phyloP scores from a whole-genome alignment of 1,140 invertebrate species.

The Caenorhabditis remanei region DNA sequence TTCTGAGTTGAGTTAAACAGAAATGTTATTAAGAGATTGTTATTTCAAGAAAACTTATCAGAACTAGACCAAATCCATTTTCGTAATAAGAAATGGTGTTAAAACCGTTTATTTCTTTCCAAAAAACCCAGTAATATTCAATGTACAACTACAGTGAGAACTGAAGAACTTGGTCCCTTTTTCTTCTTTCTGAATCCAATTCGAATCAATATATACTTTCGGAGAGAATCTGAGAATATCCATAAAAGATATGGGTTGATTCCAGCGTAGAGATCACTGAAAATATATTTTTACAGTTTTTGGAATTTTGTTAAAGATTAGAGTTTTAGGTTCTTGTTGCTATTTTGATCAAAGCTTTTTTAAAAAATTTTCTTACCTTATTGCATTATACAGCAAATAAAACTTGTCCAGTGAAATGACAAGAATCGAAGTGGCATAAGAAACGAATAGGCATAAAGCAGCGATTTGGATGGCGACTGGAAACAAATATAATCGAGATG shows the following conservation, averaged over 20 bases:
- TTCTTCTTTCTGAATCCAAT: neutral
- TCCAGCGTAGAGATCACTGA: conserved; percentile 47
- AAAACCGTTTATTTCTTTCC: neutral
- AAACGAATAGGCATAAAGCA: conserved; percentile 24
- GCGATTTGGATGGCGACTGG: conserved; percentile 49
- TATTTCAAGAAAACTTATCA: neutral
- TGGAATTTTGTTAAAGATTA: no score
- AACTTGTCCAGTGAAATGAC: conserved; percentile 45
- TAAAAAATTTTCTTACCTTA: conserved; percentile 5
- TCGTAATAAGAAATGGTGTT: no score
- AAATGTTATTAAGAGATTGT: neutral
- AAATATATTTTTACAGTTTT: neutral
- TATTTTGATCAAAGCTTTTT: neutral
- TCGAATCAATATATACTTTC: conserved; percentile 21
- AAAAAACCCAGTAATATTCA: neutral
- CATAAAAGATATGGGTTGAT: conserved; percentile 54
- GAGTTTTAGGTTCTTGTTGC: no score
- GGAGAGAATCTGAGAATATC: conserved; percentile 34
- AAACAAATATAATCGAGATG: neutral
- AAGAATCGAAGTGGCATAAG: neutral
- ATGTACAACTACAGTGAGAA: neutral
- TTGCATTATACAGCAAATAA: conserved; percentile 53
- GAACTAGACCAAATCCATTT: neutral
- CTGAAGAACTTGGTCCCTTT: neutral
- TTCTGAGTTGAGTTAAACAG: no score